Evolutionary conservation across 2,888 invertebrate species (phyloP), one percentile per base, ranked within the genome.

Genomic region (Crepidodera aurea): DNA sequence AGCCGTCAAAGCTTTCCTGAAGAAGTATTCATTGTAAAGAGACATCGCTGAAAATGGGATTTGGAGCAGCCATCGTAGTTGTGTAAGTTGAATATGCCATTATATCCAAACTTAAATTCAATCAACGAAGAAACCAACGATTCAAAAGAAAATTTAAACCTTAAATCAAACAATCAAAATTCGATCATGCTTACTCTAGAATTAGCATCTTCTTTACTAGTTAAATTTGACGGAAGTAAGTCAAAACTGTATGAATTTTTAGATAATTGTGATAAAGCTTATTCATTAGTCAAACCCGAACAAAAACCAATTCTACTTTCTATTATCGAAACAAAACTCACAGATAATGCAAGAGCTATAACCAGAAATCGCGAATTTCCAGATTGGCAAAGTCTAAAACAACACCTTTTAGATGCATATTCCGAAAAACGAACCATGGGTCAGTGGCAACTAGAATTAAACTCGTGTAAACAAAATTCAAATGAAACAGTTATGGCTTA

Each of bases 361-460:
- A 42, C 42, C 8, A 18, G 16, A 1, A 42, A 16, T 16, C 42
- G 18, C 6, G 1, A 1, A 7, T 42, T 16, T 7, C 19, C 16
- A 1, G 13, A 42, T 16, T 42, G 42, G 42, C n/a, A n/a, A n/a
- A n/a, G n/a, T 27, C 27, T 27, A 27, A 27, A 27, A 7, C 27
- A 37, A 37, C 37, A 13, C 13, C 37, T 12, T 37, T n/a, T n/a
- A n/a, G n/a, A n/a, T n/a, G n/a, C n/a, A n/a, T 67, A 68, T 46
- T 66, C 68, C 39, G 74, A 74, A 51, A 70, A 69, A 66, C 39
- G 74, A 18, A 69, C 73, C 0, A 57, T 68, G 10, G 68, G 66
- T 12, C 75, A 75, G 64, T 74, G 72, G 71, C 73, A 75, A 67
- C 40, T 73, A 22, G 71, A 75, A 62, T 50, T 75, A 50, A 71